Base-by-base conservation (phyloP, 1,140 invertebrate species). In the Ceratoteleas bidentatus region DNA sequence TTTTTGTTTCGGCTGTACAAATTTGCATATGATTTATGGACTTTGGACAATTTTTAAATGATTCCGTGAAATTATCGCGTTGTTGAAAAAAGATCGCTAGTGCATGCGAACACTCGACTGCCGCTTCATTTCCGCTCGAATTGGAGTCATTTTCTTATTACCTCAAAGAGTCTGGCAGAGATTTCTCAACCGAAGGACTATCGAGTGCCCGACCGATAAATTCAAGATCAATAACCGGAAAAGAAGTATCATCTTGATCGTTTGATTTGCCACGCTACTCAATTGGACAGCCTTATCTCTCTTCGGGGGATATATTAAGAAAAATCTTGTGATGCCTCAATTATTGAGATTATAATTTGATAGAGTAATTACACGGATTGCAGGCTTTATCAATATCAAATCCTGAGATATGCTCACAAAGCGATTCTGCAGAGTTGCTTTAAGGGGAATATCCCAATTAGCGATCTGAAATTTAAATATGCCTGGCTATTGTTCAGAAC, bases 351-450 rank as follows among this genome's bases (percentile, higher is more conserved):
- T 11, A 13, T 34, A 57, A 70, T 62, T 54, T 36, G 58, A 70
- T 68, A 83, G 24, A 24, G 4, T 72, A 82, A 75, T 81, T 81
- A 81, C 62, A 43, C n/a, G n/a, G 40, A 9, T 43, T n/a, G 40
- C 40, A 43, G n/a, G 8, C 9, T 43, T 43, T 43, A 43, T n/a
- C 8, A 43, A 10, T n/a, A 43, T 43, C n/a, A 9, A 43, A 43
- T 43, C 40, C 40, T n/a, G n/a, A 43, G 1, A 24, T 24, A 24
- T 24, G 24, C 24, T 2, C 24, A 24, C 24, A 24, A 24, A 24
- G 24, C 24, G 24, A 24, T 24, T 24, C 1, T 2, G 24, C 1
- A 24, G 4, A 24, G 24, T 24, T 24, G 4, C 1, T 24, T 1
- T 24, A 24, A 24, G 4, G 24, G 1, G 24, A 24, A 24, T 24